Base-by-base conservation (phyloP, 2,797 vertebrate genomes). In the Myioborus melanocephalus region DNA sequence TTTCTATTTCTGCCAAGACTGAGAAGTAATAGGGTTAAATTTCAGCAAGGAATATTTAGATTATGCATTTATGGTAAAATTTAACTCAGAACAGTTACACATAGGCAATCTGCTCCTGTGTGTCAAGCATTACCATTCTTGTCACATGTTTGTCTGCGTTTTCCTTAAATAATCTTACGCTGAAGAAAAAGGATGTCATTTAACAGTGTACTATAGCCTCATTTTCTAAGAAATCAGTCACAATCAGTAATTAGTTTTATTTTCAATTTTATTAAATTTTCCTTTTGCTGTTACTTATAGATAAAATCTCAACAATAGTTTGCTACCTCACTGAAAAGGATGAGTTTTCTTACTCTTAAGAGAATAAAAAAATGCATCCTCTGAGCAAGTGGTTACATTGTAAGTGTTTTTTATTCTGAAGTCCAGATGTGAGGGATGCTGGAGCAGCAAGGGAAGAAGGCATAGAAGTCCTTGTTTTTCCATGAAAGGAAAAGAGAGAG, bases 391-490 rank as follows among this genome's bases (percentile, higher is more conserved):
- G 12, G 3, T 41, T 49, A 17, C 15, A 50, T 26, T n/a, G 7
- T 13, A 23, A n/a, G 5, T 39, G 30, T 26, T 70, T 92, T 66
- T 60, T 0, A 23, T 37, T 73, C 88, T 83, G 34, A 60, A 77
- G 9, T 3, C 7, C 20, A 49, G 24, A 34, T 49, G 5, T 30
- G 26, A 77, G 39, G 11, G 21, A 65, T 23, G 2, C n/a, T 76
- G 16, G 30, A 19, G 21, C 26, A 87, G 32, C 16, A 79, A 52
- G 22, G 5, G 12, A 17, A 63, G 43, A 41, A 15, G 19, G 24
- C 18, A 52, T 6, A 0, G 0, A 32, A 23, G 19, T 10, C 3
- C 15, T 68, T 3, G 1, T 4, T 72, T 12, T 68, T 35, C 41
- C 18, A 44, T 6, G 2, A 14, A 65, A 73, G 12, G 9, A 50